phyloP scores from a whole-genome alignment of 2,797 vertebrate species.

The Tokudaia tokunoshimensis region DNA sequence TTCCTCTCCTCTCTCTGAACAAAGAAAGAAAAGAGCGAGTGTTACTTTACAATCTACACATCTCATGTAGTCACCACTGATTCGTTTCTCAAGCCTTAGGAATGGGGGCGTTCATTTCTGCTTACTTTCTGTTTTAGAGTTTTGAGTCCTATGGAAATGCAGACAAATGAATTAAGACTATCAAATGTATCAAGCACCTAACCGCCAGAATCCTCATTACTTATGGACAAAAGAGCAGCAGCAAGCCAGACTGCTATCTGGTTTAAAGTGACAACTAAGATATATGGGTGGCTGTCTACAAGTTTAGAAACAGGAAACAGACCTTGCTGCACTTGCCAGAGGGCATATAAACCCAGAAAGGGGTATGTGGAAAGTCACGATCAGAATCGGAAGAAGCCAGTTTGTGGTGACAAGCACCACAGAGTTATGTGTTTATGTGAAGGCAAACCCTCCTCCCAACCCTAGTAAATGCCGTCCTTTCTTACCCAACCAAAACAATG shows the following conservation, averaged over 20 bases:
- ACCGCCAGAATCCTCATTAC: background rate
- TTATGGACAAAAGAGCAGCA: background rate
- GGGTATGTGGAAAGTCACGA: conserved; percentile 68
- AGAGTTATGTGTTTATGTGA: conserved; percentile 20
- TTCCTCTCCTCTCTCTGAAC: background rate
- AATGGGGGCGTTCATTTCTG: background rate
- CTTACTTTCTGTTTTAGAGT: background rate
- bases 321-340: conserved; percentile 14
- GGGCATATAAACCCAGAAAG: background rate
- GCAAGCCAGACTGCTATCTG: background rate
- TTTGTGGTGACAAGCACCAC: background rate
- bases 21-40: background rate
- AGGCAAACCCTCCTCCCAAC: background rate
- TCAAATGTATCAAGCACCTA: background rate
- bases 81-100: background rate
- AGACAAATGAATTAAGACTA: conserved; percentile 3
- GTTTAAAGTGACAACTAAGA: conserved; percentile 33
- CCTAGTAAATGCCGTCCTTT: background rate
- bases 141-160: background rate
- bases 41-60: background rate
- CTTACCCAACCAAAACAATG: conserved; percentile 7
- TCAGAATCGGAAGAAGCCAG: conserved; percentile 51
- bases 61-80: background rate
- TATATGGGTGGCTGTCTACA: background rate
- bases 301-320: conserved; percentile 75